Evolutionary conservation across 1,140 invertebrate species (phyloP).

Genomic region (Dendroctonus valens): DNA sequence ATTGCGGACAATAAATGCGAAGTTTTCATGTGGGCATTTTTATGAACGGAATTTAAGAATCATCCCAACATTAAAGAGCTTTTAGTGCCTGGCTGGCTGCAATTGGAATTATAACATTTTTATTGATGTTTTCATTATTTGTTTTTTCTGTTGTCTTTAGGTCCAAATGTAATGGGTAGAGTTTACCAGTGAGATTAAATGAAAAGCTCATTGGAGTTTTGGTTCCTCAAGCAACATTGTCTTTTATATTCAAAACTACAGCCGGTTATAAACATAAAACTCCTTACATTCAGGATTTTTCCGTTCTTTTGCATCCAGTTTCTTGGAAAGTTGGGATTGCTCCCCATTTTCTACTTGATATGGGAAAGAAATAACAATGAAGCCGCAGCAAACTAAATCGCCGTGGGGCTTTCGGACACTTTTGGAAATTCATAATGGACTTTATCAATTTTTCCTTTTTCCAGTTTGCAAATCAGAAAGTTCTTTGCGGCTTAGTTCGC

Average conservation of each 20-base stretch:
- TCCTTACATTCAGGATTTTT: slow-evolving; percentile 4
- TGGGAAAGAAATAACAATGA: slow-evolving; percentile 12
- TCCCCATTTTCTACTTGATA: slow-evolving; percentile 6
- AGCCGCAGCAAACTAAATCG: slow-evolving; percentile 1
- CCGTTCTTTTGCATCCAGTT: slow-evolving; percentile 8
- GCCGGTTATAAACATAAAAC: slow-evolving; percentile 7
- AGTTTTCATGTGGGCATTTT: no score
- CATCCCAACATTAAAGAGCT: background rate
- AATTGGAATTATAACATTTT: no score
- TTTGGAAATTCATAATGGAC: slow-evolving; percentile 5
- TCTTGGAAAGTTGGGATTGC: slow-evolving; percentile 10
- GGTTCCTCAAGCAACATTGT: slow-evolving; percentile 1
- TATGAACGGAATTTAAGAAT: background rate
- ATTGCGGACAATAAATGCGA: no score
- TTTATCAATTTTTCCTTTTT: no score
- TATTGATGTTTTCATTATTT: no score
- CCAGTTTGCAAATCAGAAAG: no score
- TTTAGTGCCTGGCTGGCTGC: no score
- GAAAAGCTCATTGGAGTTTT: no score
- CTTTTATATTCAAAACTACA: slow-evolving; percentile 14
- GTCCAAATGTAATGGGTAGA: no score
- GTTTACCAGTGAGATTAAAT: no score
- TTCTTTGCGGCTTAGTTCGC: no score
- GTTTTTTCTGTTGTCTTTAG: no score
- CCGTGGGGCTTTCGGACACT: background rate